Evolutionary conservation across 2,797 vertebrate species (phyloP), one percentile per base, ranked within the genome.

Genomic region (Capromys pilorides): DNA sequence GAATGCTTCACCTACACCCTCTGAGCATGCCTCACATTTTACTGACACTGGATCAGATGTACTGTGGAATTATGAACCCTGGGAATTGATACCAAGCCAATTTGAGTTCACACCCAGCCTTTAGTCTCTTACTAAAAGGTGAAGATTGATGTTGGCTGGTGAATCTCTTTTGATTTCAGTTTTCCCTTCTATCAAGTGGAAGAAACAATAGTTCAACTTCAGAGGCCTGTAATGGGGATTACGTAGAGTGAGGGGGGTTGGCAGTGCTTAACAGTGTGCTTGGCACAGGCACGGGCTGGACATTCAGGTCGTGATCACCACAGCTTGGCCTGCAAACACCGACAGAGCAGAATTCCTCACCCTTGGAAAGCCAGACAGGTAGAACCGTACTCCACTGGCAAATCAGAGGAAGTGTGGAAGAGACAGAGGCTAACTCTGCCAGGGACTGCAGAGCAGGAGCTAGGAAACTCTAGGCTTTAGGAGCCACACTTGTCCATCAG

Each of bases 151-250:
- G 1, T 51, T 89, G 64, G 85, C 59, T 85, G 57, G 61, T 41
- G 36, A 36, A 78, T 94, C 39, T 83, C 36, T 61, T 73, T 80
- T 33, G 39, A 49, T n/a, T 66, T 26, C n/a, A 82, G n/a, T 45
- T 91, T 82, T n/a, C 11, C 12, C 39, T 91, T 82, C 83, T 85
- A 59, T 83, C 85, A 87, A 79, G 59, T 69, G 18, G 33, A 57
- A 22, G n/a, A 64, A 81, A 94, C 86, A 71, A 79, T 78, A 5
- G 73, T 24, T 89, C 90, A 80, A 39, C 54, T 21, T n/a, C 86
- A 91, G 84, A 71, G 67, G 7, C 24, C 61, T 82, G 0, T 66
- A 59, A 73, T 2, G 6, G 79, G 61, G 36, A 88, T 95, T 92
- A 91, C 67, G 66, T 79, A 28, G 83, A 45, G 67, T 82, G 83